A percentile compares a stretch with the other conserved stretches of the same genome.
Conservation (phyloP, 2,797 vertebrate genomes). For the Ceryle rudis region DNA sequence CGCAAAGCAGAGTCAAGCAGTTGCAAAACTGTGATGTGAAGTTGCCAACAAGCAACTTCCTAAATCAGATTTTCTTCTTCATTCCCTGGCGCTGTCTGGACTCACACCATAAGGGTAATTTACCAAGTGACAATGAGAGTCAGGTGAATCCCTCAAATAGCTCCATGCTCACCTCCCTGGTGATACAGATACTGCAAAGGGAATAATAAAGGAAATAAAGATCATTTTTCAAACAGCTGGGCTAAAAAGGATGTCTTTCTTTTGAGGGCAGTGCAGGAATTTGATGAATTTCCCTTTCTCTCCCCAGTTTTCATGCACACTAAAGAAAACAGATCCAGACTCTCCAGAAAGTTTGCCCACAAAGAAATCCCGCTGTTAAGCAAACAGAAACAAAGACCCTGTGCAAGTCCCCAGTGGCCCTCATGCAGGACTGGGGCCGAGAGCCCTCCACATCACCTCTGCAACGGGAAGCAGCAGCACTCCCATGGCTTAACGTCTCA, state of each 20-base stretch:
- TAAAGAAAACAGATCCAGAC: not conserved
- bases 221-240: not conserved
- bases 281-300: not conserved
- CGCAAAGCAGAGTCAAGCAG: not conserved
- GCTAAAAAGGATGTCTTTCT: not conserved
- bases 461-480: not conserved
- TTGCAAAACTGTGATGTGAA: not conserved
- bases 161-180: not conserved
- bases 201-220: not conserved
- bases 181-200: not conserved
- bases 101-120: not conserved
- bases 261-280: not conserved
- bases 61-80: not conserved
- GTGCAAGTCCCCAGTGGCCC: not conserved
- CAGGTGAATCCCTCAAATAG: not conserved
- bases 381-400: not conserved
- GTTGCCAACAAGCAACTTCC: not conserved
- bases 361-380: not conserved
- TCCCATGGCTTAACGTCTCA: not conserved
- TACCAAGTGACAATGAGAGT: not conserved
- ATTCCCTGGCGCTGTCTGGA: not conserved
- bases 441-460: not conserved
- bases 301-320: not conserved
- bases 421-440: rapidly evolving
- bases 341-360: not conserved